Evolutionary conservation across 1,140 invertebrate genomes (phyloP).

Genomic region (Tetramorium parvispinum): DNA sequence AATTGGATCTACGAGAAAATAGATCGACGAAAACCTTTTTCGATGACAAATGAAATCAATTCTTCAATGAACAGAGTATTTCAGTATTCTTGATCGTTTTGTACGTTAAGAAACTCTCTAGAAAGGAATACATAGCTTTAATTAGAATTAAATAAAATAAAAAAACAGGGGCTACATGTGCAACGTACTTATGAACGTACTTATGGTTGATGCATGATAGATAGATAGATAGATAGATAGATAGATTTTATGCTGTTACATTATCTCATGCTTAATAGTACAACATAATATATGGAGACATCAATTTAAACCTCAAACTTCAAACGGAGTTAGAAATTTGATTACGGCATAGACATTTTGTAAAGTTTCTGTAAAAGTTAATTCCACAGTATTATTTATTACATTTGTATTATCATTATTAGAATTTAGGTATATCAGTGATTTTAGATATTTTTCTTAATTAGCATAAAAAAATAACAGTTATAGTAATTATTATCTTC

Average conservation of each 20-base stretch:
- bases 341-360: background rate
- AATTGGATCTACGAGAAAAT: conserved; percentile 32
- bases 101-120: background rate
- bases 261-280: background rate
- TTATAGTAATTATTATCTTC: background rate
- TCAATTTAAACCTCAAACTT: conserved; percentile 1
- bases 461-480: background rate
- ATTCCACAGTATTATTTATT: background rate
- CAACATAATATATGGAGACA: background rate
- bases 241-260: background rate
- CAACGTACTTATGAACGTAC: background rate
- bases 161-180: background rate
- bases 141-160: background rate
- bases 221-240: background rate
- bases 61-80: conserved; percentile 8
- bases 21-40: conserved; percentile 17
- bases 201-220: background rate
- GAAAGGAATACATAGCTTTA: background rate
- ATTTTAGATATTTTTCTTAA: background rate
- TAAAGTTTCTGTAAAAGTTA: background rate
- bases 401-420: background rate
- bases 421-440: background rate
- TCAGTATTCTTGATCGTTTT: background rate
- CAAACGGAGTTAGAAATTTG: background rate
- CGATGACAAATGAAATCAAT: background rate